A percentile compares a stretch with the other conserved stretches of the same genome.
Evolutionary conservation across 2,797 vertebrate species (phyloP).

Genomic region (Hemitrygon akajei): DNA sequence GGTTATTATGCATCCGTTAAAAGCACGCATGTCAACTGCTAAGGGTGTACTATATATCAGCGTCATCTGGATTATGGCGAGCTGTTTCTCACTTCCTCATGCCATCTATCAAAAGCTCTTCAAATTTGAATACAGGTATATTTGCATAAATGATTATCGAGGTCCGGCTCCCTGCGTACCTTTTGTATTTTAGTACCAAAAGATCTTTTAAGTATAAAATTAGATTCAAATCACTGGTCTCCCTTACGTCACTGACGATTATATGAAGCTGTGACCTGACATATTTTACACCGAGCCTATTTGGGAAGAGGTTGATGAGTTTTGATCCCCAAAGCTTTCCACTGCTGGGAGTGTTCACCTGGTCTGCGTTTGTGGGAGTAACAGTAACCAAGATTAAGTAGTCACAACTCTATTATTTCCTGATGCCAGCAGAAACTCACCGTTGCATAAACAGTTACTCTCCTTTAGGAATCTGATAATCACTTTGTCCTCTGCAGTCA

Average conservation of each 20-base stretch:
- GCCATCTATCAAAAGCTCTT: slow-evolving; percentile 90
- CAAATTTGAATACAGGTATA: slow-evolving; percentile 83
- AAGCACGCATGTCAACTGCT: slow-evolving; percentile 72
- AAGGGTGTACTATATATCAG: slow-evolving; percentile 68
- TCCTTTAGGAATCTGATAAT: neutral
- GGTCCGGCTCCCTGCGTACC: neutral
- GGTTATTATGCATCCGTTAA: slow-evolving; percentile 84
- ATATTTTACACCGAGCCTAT: no score
- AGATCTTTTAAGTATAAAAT: neutral
- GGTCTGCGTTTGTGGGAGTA: neutral
- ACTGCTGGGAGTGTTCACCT: neutral
- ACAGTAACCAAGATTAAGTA: neutral
- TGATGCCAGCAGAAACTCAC: neutral
- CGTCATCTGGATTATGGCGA: slow-evolving; percentile 85
- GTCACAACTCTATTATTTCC: neutral
- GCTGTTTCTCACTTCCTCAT: slow-evolving; percentile 85
- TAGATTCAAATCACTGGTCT: neutral
- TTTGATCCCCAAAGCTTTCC: neutral
- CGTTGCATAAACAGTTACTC: neutral
- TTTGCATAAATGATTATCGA: neutral
- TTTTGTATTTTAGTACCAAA: neutral
- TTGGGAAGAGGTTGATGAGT: no score
- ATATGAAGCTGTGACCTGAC: no score
- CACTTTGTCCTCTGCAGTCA: neutral
- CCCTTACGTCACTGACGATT: neutral